A percentile compares a stretch with the other conserved stretches of the same genome.
phyloP scores from a whole-genome alignment of 1,140 invertebrate species.

The Diabrotica undecimpunctata region DNA sequence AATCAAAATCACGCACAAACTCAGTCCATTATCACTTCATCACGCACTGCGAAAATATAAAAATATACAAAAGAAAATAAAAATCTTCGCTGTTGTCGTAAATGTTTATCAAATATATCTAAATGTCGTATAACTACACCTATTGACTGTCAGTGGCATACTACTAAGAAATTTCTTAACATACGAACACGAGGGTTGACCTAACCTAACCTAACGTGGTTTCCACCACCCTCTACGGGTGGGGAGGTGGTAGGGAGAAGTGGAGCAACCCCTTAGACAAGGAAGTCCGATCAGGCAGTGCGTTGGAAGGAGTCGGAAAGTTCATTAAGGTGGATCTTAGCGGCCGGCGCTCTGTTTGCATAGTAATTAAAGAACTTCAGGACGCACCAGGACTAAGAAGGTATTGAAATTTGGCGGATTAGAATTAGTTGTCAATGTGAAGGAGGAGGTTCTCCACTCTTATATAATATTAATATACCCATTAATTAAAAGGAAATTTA shows the following conservation, averaged over 20 bases:
- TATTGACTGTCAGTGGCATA: constrained; percentile 27
- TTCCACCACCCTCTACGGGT: constrained; percentile 27
- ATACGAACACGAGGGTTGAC: constrained; percentile 38
- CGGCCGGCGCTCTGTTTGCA: constrained; percentile 10
- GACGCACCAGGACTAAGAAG: background rate
- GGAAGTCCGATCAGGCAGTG: constrained; percentile 15
- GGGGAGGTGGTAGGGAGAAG: constrained; percentile 35
- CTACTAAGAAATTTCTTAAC: constrained; percentile 38
- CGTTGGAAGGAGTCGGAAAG: background rate
- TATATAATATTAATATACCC: too few species aligned
- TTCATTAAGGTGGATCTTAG: constrained; percentile 19
- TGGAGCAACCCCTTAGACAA: constrained; percentile 36
- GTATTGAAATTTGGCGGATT: constrained; percentile 3
- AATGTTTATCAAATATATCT: constrained; percentile 10
- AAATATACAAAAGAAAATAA: constrained; percentile 1
- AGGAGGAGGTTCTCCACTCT: background rate
- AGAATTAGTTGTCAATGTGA: background rate
- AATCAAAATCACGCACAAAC: background rate
- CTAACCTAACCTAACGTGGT: constrained; percentile 41
- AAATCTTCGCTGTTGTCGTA: constrained; percentile 12
- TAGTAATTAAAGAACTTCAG: constrained; percentile 11
- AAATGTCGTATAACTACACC: constrained; percentile 20
- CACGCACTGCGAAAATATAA: constrained; percentile 2
- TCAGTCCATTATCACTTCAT: constrained; percentile 8
- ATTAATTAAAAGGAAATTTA: too few species aligned